Conservation (phyloP, 2,888 invertebrate genomes). For the Tipula vernalis region DNA sequence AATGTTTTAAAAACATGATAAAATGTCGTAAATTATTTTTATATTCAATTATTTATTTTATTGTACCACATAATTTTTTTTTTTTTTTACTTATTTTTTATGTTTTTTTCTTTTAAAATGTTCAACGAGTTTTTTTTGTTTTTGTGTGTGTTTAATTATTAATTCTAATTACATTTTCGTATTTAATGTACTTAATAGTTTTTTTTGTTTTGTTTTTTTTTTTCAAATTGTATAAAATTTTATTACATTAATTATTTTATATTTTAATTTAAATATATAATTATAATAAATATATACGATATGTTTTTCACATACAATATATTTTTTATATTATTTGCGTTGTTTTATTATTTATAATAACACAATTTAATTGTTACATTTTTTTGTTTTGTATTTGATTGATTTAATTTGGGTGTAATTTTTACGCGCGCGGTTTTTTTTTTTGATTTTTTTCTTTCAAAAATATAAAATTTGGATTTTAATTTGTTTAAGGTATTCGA, state of each 20-base stretch:
- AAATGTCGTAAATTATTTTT: not conserved
- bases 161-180: not conserved
- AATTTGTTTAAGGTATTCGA: not conserved
- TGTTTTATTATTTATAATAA: not conserved
- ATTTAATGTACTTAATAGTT: not conserved
- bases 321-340: not conserved
- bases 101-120: not conserved
- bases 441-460: not conserved
- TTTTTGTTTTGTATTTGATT: not conserved
- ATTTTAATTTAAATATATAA: not conserved
- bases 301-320: not conserved
- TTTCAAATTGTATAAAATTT: not conserved
- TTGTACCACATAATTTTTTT: not conserved
- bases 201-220: not conserved
- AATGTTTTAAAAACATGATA: not conserved
- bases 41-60: not conserved
- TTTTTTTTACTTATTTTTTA: not conserved
- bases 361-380: not conserved
- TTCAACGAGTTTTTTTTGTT: not conserved
- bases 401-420: not conserved
- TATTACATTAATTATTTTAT: not conserved
- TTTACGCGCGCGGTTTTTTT: not conserved
- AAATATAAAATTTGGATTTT: not conserved
- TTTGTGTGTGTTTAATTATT: not conserved
- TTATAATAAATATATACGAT: not conserved